These are phyloP conservation scores for Rhinichthys klamathensis DNA, from an alignment of 2,113 vertebrate species.

Conservation along the genomic window DNA sequence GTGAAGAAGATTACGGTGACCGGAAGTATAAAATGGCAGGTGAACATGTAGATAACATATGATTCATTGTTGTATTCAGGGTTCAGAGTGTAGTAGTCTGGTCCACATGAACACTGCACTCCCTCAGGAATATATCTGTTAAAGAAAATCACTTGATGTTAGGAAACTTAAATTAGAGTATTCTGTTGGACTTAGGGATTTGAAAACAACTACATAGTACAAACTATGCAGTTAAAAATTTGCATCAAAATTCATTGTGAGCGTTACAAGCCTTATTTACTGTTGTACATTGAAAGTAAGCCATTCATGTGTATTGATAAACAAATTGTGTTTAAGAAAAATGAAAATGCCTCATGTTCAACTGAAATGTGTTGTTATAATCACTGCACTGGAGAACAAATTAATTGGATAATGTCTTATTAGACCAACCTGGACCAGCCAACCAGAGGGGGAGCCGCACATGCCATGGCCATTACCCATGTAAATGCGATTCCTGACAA, in stretches of 20 bases:
- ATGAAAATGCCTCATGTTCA: not conserved
- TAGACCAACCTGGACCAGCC: slow-evolving; percentile 77
- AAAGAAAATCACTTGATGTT: not conserved
- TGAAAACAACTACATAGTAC: not conserved
- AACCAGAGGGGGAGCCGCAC: slow-evolving; percentile 70
- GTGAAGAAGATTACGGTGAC: slow-evolving; percentile 75
- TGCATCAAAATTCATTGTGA: not conserved
- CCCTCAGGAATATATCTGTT: slow-evolving; percentile 76
- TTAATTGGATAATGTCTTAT: not conserved
- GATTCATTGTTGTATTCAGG: slow-evolving; percentile 77
- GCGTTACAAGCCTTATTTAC: not conserved
- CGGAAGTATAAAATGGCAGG: slow-evolving; percentile 70
- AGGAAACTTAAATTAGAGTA: not conserved
- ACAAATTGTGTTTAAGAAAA: not conserved
- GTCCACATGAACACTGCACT: slow-evolving; percentile 77
- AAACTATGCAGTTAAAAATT: not conserved
- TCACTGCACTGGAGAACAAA: not conserved
- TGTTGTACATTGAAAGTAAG: not conserved
- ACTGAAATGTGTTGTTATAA: not conserved
- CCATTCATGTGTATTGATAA: not conserved
- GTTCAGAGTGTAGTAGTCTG: slow-evolving; percentile 76
- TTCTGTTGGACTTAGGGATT: not conserved
- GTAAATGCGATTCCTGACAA: slow-evolving; percentile 72
- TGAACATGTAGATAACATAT: slow-evolving; percentile 76
- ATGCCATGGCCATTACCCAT: slow-evolving; percentile 74